phyloP scores from a whole-genome alignment of 2,113 vertebrate species.

The Xenopus borealis region DNA sequence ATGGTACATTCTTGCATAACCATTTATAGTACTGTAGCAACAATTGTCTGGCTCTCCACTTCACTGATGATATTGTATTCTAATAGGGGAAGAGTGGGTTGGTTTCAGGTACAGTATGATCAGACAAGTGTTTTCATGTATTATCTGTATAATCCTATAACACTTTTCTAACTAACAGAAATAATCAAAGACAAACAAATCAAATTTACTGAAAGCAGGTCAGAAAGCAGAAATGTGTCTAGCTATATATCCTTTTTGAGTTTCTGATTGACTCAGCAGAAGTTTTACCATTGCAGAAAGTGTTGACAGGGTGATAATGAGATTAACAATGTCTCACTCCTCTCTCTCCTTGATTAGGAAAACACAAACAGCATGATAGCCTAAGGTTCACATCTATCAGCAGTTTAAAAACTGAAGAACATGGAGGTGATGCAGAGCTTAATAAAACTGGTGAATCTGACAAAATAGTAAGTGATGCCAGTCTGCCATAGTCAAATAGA shows the following conservation, averaged over 20 bases:
- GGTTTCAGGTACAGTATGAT: too few relatives aligned
- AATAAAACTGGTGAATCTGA: too few relatives aligned
- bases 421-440: too few relatives aligned
- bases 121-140: too few relatives aligned
- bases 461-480: too few relatives aligned
- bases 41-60: too few relatives aligned
- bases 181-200: background rate
- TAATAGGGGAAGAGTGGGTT: too few relatives aligned
- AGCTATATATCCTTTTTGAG: slow-evolving; percentile 38
- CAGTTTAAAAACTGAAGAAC: slow-evolving; percentile 27
- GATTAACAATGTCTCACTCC: slow-evolving; percentile 43
- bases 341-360: slow-evolving; percentile 44
- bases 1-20: too few relatives aligned
- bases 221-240: background rate
- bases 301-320: slow-evolving; percentile 51
- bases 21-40: too few relatives aligned
- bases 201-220: slow-evolving; percentile 11
- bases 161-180: too few relatives aligned
- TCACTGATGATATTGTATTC: too few relatives aligned
- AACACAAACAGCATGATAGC: slow-evolving; percentile 39
- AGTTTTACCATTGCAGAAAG: slow-evolving; percentile 31
- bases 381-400: slow-evolving; percentile 7
- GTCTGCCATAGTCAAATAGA: background rate
- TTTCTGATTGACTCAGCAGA: slow-evolving; percentile 40
- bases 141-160: too few relatives aligned